These are phyloP conservation scores for Rallus limicola DNA, from an alignment of 2,113 vertebrate species.

Conservation along the genomic window DNA sequence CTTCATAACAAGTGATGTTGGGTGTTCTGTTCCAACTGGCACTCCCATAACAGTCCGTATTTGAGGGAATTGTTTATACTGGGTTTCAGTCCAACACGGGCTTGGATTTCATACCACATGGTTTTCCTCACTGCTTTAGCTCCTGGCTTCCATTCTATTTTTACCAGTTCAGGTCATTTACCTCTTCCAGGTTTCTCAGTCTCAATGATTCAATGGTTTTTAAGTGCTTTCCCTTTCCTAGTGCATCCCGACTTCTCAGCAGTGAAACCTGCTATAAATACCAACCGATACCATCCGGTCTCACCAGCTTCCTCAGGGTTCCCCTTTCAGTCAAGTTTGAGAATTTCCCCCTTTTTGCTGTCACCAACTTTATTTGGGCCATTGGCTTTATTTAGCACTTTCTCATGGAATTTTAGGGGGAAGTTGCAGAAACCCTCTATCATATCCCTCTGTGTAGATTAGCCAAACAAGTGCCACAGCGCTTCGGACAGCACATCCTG, in stretches of 20 bases:
- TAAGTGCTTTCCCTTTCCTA: background rate
- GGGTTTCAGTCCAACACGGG: too few species aligned
- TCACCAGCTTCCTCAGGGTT: background rate
- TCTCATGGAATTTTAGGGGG: background rate
- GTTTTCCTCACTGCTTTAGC: too few species aligned
- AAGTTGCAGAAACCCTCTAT: background rate
- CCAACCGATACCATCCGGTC: background rate
- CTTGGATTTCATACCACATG: too few species aligned
- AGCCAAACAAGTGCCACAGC: background rate
- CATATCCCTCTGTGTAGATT: background rate
- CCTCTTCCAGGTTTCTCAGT: too few species aligned
- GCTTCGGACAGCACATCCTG: background rate
- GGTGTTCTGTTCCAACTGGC: too few species aligned
- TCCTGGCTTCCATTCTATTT: too few species aligned
- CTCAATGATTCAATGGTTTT: too few species aligned
- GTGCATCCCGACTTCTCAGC: background rate
- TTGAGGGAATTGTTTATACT: too few species aligned
- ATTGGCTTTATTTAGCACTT: conserved; percentile 35
- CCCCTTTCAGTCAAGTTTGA: background rate
- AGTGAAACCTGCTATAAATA: background rate
- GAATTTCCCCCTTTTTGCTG: background rate
- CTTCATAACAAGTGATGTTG: too few species aligned
- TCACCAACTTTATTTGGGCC: background rate
- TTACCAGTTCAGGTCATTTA: too few species aligned
- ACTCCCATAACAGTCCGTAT: too few species aligned